Conservation (phyloP, 2,797 vertebrate genomes). For the Sebastes iracundus region DNA sequence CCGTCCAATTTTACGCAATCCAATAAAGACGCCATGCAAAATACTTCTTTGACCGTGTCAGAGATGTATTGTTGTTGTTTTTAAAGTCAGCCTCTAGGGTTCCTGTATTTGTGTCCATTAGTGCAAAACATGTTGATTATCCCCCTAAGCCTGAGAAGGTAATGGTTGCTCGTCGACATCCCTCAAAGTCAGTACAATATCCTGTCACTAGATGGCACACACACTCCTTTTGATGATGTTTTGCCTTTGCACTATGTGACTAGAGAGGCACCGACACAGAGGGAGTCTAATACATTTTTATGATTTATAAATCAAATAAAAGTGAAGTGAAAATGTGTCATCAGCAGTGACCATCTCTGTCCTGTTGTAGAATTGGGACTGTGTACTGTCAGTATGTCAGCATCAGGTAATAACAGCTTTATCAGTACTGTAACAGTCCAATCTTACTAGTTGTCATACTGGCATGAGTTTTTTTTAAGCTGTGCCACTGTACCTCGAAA, state of each 20-base stretch:
- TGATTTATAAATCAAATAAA: background rate
- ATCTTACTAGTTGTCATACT: background rate
- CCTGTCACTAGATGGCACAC: constrained; percentile 62
- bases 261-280: background rate
- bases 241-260: background rate
- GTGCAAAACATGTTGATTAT: background rate
- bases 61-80: background rate
- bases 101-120: background rate
- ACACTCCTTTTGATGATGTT: background rate
- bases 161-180: background rate
- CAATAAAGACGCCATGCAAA: background rate
- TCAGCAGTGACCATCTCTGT: background rate
- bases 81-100: background rate
- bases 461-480: background rate
- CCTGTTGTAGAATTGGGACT: background rate
- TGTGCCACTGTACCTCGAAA: background rate
- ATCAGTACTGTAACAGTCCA: background rate
- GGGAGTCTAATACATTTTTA: background rate
- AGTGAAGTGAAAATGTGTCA: background rate
- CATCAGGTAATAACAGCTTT: background rate
- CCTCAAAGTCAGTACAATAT: background rate
- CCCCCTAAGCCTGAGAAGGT: background rate
- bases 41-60: background rate
- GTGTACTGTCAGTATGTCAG: background rate
- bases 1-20: background rate